Evolutionary conservation across 2,888 invertebrate species (phyloP).

Genomic region (Dilophus febrilis): DNA sequence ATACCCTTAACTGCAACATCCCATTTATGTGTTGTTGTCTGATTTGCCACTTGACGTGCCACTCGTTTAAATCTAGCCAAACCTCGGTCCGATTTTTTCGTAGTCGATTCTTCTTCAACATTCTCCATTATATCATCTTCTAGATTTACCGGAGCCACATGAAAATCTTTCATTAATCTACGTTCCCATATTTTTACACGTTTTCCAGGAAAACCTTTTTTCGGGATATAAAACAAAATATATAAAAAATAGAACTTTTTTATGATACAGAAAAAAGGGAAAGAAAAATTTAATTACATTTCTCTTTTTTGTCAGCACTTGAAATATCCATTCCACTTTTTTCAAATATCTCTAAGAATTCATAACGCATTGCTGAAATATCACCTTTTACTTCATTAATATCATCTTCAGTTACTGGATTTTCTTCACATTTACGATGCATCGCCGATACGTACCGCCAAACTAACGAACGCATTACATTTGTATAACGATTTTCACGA

Average conservation of each 20-base stretch:
- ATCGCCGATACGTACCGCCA: constrained; percentile 84
- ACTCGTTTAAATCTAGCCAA: constrained; percentile 53
- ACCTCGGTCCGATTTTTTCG: constrained; percentile 33
- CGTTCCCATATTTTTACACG: constrained; percentile 73
- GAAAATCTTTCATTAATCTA: constrained; percentile 76
- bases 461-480: constrained; percentile 77
- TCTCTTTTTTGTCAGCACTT: constrained; percentile 53
- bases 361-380: constrained; percentile 79
- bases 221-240: no score
- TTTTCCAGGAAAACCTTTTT: constrained; percentile 52
- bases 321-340: constrained; percentile 77
- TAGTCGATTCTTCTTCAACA: constrained; percentile 20
- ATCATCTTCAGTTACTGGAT: constrained; percentile 81
- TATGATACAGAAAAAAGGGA: background rate
- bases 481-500: constrained; percentile 50
- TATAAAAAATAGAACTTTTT: no score
- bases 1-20: constrained; percentile 46
- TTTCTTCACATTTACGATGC: constrained; percentile 68
- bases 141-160: constrained; percentile 55
- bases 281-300: constrained; percentile 37
- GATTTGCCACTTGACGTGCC: constrained; percentile 53
- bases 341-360: constrained; percentile 74
- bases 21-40: constrained; percentile 57
- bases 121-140: constrained; percentile 32
- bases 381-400: constrained; percentile 90